phyloP scores from a whole-genome alignment of 1,140 invertebrate genomes.

The Pseudomyrmex sp. region DNA sequence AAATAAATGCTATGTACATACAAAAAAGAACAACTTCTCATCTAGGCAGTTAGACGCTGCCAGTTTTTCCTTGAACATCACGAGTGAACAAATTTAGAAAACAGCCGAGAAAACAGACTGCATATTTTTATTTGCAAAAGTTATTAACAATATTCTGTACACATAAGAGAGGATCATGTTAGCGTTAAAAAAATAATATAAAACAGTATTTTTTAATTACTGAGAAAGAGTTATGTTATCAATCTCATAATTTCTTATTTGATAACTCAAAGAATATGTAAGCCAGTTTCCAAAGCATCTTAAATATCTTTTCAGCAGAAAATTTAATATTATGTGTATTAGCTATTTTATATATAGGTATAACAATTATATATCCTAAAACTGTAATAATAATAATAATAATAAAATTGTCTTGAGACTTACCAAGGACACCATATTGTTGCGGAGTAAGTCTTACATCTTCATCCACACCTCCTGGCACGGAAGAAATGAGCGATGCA shows the following conservation, averaged over 20 bases:
- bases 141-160: not conserved
- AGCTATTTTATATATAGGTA: not conserved
- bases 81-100: not conserved
- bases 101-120: not conserved
- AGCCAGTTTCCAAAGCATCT: not conserved
- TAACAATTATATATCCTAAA: not conserved
- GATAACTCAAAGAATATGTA: not conserved
- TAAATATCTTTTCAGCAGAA: not conserved
- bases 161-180: not conserved
- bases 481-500: slow-evolving; percentile 82
- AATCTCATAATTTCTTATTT: not conserved
- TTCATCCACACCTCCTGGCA: slow-evolving; percentile 80
- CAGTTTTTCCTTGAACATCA: not conserved
- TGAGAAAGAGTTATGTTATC: not conserved
- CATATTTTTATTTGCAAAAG: not conserved
- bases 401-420: slow-evolving; percentile 62
- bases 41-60: not conserved
- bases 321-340: not conserved
- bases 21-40: slow-evolving; percentile 15
- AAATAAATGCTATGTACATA: slow-evolving; percentile 73
- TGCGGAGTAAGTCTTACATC: slow-evolving; percentile 83
- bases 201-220: too few species aligned
- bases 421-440: slow-evolving; percentile 84
- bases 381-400: too few species aligned
- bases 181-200: too few species aligned